Base-by-base conservation (phyloP, 2,797 vertebrate genomes). In the Nannoperca australis region DNA sequence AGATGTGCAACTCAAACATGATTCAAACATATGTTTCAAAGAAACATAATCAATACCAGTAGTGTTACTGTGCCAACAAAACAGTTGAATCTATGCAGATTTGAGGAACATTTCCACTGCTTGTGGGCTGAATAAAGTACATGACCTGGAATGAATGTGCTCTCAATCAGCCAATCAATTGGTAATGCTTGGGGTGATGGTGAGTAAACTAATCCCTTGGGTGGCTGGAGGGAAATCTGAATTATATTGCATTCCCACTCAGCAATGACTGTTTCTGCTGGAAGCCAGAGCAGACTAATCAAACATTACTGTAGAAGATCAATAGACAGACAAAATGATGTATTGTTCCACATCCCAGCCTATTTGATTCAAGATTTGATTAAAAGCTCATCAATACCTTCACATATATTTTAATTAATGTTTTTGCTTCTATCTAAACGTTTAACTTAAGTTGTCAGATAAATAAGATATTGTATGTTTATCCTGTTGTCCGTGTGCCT, bases 121-220 rank as follows among this genome's bases (percentile, higher is more conserved):
- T 86, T 78, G 78, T 76, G 81, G 88, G 84, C 85, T 91, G 83
- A 89, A 91, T 77, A 87, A 65, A 75, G 82, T 70, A 69, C 89
- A 87, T 91, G 90, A 92, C 89, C 85, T 80, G 88, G 83, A 91
- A 93, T 91, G 79, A 92, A 91, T 92, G 80, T 83, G 83, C 67
- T 93, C 83, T 91, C 88, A 92, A 93, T 92, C 89, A 93, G 78
- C 83, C 88, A 89, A 92, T 94, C 92, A 91, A 89, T 93, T 80
- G 88, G 84, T 83, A 88, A 90, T 83, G 85, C 88, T 83, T 71
- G 73, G 82, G 84, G 89, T 85, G 91, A 92, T 89, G 64, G 82
- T 54, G 78, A 88, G 84, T 85, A 81, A 90, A 89, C 84, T 86
- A 88, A 91, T 91, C 86, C 88, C 85, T 64, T 45, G 87, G 89